Evolutionary conservation across 2,797 vertebrate genomes (phyloP).

Genomic region (Craterocephalus amniculus): DNA sequence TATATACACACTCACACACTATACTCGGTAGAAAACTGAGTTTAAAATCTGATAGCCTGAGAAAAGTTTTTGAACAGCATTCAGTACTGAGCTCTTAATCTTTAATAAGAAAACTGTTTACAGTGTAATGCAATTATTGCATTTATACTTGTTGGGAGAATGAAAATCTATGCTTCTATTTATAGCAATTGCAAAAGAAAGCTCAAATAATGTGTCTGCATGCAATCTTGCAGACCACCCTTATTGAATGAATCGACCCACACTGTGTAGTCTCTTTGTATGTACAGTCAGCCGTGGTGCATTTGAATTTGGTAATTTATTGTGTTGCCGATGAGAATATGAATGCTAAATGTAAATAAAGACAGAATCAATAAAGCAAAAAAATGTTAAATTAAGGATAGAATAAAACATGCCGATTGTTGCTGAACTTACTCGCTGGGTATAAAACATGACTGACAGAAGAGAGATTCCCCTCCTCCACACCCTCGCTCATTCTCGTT

Average conservation of each 20-base stretch:
- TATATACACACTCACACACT: conserved; percentile 32
- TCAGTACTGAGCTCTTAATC: conserved; percentile 41
- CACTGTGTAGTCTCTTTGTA: conserved; percentile 8
- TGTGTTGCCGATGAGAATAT: conserved; percentile 18
- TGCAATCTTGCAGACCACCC: conserved; percentile 26
- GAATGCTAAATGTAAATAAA: conserved; percentile 42
- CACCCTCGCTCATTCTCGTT: conserved; percentile 53
- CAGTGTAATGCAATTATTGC: conserved; percentile 46
- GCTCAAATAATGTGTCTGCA: conserved; percentile 37
- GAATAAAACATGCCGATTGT: conserved; percentile 44
- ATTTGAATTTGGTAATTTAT: conserved; percentile 36
- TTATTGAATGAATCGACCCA: conserved; percentile 25
- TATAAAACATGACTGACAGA: conserved; percentile 63
- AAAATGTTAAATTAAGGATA: conserved; percentile 32
- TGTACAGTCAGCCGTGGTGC: background rate
- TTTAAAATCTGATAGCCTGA: conserved; percentile 30
- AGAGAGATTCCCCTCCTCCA: conserved; percentile 42
- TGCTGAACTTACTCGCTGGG: conserved; percentile 43
- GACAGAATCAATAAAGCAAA: conserved; percentile 30
- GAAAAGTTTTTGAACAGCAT: conserved; percentile 32
- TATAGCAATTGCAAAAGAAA: conserved; percentile 37
- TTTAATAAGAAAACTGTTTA: conserved; percentile 53
- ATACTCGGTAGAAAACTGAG: background rate
- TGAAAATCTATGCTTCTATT: conserved; percentile 30
- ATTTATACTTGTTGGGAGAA: conserved; percentile 26